Evolutionary conservation across 2,888 invertebrate species (phyloP), one percentile per base, ranked within the genome.

Genomic region (Agrochola litura): DNA sequence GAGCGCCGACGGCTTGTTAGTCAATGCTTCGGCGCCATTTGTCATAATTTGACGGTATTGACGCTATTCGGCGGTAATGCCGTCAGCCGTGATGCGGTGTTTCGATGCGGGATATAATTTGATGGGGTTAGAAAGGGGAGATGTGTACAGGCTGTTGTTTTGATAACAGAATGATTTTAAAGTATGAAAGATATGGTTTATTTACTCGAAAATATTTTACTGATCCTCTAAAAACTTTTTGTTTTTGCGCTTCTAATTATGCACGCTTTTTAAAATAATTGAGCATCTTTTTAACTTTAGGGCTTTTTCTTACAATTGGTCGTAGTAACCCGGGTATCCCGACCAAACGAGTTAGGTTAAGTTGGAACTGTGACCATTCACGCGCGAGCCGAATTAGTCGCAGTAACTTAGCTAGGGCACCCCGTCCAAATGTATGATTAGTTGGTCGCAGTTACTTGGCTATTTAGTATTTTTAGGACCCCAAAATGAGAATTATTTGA

Each of bases 31-130:
- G 80, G 43, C 77, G 85, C 90, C 87, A 94, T 95, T 92, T 91
- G 92, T 95, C 95, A 95, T 94, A 91, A 94, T 94, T 92, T 92
- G 92, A 92, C 90, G 90, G 87, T 90, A 92, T 91, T 92, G 92
- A 73, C 77, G 77, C 30, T 49, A 64, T 72, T 63, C 52, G 37
- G 91, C 90, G 90, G 86, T 92, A 92, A 93, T 92, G 91, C 89
- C 84, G 37, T 73, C 75, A 73, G 70, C 52, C 25, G 61, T 75
- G 81, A 65, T 78, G 52, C 43, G 81, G 74, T 71, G 73, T 52
- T 78, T 70, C 67, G 61, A 12, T 65, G 67, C 58, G 76, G 67
- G 65, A 65, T 83, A 81, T 87, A 81, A 88, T 88, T 76, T 88
- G 79, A 86, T 80, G 71, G 68, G 64, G 72, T 73, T 76, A 12